Conservation (phyloP, 2,113 vertebrate genomes). For the Ellobius talpinus region DNA sequence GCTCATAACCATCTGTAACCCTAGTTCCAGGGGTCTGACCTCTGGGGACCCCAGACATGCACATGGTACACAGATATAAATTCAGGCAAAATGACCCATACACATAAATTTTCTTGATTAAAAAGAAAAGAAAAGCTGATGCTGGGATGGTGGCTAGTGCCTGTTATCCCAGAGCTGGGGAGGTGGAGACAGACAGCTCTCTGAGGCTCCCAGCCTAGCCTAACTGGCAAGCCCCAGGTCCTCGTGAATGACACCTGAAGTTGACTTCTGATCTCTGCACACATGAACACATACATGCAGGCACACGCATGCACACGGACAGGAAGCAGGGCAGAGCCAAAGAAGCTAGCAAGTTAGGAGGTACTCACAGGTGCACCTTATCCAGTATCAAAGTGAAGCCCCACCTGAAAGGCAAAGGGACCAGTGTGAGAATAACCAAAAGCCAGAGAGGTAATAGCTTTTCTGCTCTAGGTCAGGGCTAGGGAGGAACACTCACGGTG, state of each 20-base stretch:
- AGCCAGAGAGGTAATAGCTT: neutral
- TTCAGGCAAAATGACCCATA: neutral
- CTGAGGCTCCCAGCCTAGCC: neutral
- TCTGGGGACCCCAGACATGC: neutral
- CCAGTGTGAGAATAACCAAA: neutral
- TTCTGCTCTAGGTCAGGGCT: neutral
- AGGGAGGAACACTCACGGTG: slow-evolving; percentile 87
- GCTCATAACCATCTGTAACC: neutral
- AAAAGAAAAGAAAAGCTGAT: neutral
- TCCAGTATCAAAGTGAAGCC: slow-evolving; percentile 94
- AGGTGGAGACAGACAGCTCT: neutral
- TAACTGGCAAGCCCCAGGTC: neutral
- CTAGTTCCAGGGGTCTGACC: neutral
- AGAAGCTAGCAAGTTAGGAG: fast-evolving
- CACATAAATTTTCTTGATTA: neutral
- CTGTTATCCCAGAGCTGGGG: neutral
- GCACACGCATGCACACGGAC: neutral
- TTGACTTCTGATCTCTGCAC: neutral
- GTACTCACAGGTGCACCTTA: slow-evolving; percentile 97
- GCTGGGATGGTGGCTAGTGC: neutral
- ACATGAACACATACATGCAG: neutral
- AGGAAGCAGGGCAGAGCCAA: neutral
- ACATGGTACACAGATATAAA: neutral
- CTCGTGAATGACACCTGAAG: neutral
- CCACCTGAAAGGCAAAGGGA: slow-evolving; percentile 88